A percentile compares a stretch with the other conserved stretches of the same genome.
phyloP scores from a whole-genome alignment of 1,140 invertebrate genomes.

The Ephestia elutella region DNA sequence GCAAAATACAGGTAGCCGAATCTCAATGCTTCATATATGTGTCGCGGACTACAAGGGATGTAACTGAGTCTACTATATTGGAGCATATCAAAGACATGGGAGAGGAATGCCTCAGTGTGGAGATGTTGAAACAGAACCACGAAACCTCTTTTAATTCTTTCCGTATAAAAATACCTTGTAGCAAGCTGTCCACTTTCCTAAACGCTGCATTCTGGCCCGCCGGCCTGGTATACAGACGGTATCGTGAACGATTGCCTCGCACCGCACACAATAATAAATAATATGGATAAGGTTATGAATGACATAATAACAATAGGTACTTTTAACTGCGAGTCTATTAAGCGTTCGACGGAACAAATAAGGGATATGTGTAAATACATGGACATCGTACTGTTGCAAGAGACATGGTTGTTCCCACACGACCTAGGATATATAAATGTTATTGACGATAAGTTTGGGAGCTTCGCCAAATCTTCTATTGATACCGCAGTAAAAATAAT shows the following conservation, averaged over 20 bases:
- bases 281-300: not conserved
- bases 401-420: conserved; percentile 9
- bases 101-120: not conserved
- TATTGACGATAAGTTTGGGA: conserved; percentile 7
- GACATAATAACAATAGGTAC: not conserved
- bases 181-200: not conserved
- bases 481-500: conserved; percentile 6
- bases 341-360: not conserved
- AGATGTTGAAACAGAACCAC: not conserved
- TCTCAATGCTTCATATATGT: too few relatives aligned
- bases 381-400: conserved; percentile 12
- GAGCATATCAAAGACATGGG: not conserved
- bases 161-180: not conserved
- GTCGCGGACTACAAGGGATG: too few relatives aligned
- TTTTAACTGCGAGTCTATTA: conserved; percentile 10
- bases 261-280: not conserved
- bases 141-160: not conserved
- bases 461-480: conserved; percentile 8
- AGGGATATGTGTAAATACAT: not conserved
- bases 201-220: not conserved
- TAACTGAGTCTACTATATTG: not conserved
- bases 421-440: conserved; percentile 4
- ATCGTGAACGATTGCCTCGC: not conserved
- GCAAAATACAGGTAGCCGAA: too few relatives aligned
- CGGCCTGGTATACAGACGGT: not conserved